phyloP scores from a whole-genome alignment of 2,888 invertebrate genomes.

The Apomyelois bistriatella region DNA sequence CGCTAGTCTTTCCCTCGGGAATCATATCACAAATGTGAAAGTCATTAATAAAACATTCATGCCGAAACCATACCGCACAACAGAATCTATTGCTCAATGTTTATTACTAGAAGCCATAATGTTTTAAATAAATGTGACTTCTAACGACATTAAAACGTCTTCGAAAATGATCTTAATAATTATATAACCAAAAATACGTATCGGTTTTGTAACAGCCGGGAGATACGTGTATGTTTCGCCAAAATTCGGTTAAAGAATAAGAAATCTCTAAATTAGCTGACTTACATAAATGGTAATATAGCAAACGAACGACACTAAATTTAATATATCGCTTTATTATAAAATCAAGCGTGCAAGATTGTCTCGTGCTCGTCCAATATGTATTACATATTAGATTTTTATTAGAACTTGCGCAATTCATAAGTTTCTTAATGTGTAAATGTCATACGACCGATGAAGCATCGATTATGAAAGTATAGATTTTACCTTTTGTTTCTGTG shows the following conservation, averaged over 20 bases:
- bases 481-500: too few relatives aligned
- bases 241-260: constrained; percentile 4
- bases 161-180: constrained; percentile 11
- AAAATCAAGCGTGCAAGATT: not conserved
- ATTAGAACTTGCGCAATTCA: constrained; percentile 6
- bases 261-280: constrained; percentile 1
- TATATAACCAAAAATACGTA: constrained; percentile 3
- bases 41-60: not conserved
- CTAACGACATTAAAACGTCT: constrained; percentile 9
- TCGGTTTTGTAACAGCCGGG: constrained; percentile 4
- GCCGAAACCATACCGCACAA: not conserved
- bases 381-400: constrained; percentile 3
- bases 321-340: constrained; percentile 7
- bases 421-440: constrained; percentile 9
- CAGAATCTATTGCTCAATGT: not conserved
- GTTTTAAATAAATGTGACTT: constrained; percentile 1
- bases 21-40: not conserved
- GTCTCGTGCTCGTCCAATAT: not conserved
- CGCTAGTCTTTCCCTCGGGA: not conserved
- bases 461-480: constrained; percentile 14
- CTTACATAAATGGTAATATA: constrained; percentile 11
- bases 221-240: not conserved
- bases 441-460: not conserved
- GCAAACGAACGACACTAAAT: not conserved
- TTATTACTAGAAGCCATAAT: not conserved